Evolutionary conservation across 2,113 vertebrate genomes (phyloP).

Genomic region (Chiloscyllium plagiosum): DNA sequence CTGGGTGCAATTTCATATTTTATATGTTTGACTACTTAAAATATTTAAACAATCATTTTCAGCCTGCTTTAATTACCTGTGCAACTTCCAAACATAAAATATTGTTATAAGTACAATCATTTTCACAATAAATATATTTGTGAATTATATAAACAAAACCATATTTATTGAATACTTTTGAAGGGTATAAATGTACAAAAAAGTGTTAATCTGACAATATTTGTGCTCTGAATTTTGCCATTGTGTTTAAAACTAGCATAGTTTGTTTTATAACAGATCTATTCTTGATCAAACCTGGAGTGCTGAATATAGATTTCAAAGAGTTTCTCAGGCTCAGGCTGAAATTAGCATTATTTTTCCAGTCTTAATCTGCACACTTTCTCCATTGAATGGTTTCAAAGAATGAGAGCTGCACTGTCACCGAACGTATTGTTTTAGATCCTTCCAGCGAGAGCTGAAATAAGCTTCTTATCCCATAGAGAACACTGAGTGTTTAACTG

Average conservation of each 20-base stretch:
- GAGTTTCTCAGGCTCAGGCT: background rate
- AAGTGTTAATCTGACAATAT: background rate
- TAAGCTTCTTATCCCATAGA: slow-evolving; percentile 31
- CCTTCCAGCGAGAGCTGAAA: background rate
- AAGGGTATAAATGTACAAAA: background rate
- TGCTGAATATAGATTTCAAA: background rate
- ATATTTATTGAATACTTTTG: background rate
- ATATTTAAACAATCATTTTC: background rate
- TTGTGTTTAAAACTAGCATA: background rate
- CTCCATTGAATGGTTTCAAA: slow-evolving; percentile 6
- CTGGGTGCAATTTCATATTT: background rate
- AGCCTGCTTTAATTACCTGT: background rate
- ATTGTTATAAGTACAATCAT: background rate
- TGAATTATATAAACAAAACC: background rate
- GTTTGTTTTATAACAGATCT: background rate
- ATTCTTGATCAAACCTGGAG: background rate
- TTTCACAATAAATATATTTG: background rate
- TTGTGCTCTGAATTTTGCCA: background rate
- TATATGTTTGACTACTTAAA: background rate
- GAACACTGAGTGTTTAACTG: slow-evolving; percentile 19
- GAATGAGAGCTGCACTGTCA: slow-evolving; percentile 22
- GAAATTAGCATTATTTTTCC: slow-evolving; percentile 27
- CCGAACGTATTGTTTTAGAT: slow-evolving; percentile 27
- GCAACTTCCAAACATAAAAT: background rate
- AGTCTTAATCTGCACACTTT: slow-evolving; percentile 15